Conservation (phyloP, 2,797 vertebrate genomes). For the Lithobates pipiens region DNA sequence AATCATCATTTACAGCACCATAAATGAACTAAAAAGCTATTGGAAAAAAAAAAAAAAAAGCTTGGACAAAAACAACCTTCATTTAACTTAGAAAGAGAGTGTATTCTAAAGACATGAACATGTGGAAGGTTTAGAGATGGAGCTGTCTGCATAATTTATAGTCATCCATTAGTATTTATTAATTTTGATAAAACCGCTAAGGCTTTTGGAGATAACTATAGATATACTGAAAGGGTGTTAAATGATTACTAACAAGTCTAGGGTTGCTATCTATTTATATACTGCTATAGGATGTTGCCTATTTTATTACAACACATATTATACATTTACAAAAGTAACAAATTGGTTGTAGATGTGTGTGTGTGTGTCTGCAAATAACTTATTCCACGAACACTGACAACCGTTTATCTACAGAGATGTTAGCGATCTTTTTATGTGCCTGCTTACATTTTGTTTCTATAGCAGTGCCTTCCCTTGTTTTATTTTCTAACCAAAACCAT, state of each 20-base stretch:
- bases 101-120: not conserved
- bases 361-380: not conserved
- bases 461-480: slow-evolving; percentile 12
- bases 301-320: not conserved
- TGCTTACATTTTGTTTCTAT: slow-evolving; percentile 10
- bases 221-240: too few relatives aligned
- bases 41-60: not conserved
- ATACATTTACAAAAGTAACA: not conserved
- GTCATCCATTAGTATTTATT: not conserved
- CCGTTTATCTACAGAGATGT: not conserved
- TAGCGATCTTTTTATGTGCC: not conserved
- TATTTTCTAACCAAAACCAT: slow-evolving; percentile 30
- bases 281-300: not conserved
- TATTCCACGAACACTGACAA: not conserved
- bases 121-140: not conserved
- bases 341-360: too few relatives aligned
- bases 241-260: too few relatives aligned
- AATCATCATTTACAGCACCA: not conserved
- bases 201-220: too few relatives aligned
- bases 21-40: not conserved
- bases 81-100: slow-evolving; percentile 9
- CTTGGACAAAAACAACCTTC: not conserved
- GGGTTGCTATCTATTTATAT: too few relatives aligned
- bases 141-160: not conserved
- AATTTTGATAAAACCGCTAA: not conserved